Conservation (phyloP, 2,888 invertebrate genomes). For the Neelides folsomi region DNA sequence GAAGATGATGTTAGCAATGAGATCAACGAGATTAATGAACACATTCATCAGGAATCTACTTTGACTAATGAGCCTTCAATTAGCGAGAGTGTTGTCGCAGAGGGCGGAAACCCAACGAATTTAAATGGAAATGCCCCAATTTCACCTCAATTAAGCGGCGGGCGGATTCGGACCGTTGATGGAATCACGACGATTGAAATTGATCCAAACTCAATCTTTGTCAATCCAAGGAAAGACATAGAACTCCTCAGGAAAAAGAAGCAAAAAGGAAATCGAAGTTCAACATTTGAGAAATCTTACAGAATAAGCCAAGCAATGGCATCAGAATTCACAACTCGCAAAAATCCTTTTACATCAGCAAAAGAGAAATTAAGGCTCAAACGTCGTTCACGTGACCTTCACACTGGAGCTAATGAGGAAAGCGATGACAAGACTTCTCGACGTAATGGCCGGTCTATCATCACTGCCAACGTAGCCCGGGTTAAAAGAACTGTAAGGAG, state of each 20-base stretch:
- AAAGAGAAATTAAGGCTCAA: too few relatives aligned
- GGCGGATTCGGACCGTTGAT: conserved; percentile 4
- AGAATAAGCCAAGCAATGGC: conserved; percentile 29
- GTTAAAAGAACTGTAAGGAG: conserved; percentile 13
- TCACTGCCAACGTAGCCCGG: conserved; percentile 16
- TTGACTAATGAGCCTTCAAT: too few relatives aligned
- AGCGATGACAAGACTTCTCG: too few relatives aligned
- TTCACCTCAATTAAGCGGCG: too few relatives aligned
- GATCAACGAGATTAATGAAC: too few relatives aligned
- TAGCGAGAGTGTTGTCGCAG: too few relatives aligned
- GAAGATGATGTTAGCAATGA: too few relatives aligned
- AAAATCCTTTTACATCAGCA: too few relatives aligned
- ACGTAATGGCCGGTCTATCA: conserved; percentile 10
- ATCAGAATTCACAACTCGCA: conserved; percentile 19
- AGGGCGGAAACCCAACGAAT: not conserved
- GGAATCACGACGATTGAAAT: conserved; percentile 17
- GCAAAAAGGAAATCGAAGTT: conserved; percentile 13
- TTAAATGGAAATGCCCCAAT: too few relatives aligned
- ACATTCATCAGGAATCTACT: too few relatives aligned
- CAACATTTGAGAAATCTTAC: conserved; percentile 23
- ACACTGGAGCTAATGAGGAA: too few relatives aligned
- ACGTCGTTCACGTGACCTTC: too few relatives aligned
- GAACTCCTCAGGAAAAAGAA: conserved; percentile 14
- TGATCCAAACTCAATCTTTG: conserved; percentile 16
- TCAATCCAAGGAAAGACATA: conserved; percentile 18